These are phyloP conservation scores for Manis javanica DNA, from an alignment of 2,797 vertebrate species.

Conservation along the genomic window DNA sequence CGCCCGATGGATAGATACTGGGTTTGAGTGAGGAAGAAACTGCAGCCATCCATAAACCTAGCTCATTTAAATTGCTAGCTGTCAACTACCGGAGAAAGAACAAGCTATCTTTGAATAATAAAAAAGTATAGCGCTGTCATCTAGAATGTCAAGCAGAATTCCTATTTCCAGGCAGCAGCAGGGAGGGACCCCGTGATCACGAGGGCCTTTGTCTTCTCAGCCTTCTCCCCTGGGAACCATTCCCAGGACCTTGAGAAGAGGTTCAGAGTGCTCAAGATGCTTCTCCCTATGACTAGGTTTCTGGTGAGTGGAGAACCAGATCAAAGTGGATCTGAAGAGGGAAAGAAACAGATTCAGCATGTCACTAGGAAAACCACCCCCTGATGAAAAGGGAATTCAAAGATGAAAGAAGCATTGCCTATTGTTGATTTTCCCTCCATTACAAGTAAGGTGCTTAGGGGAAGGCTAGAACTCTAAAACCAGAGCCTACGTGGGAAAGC, in stretches of 20 bases:
- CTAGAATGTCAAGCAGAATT: conserved; percentile 50
- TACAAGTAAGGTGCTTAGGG: not conserved
- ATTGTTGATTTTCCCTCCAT: not conserved
- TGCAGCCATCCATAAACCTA: conserved; percentile 83
- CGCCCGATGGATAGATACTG: conserved; percentile 74
- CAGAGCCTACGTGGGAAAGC: not conserved
- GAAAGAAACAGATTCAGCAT: conserved; percentile 14
- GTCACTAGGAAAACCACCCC: not conserved
- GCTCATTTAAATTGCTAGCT: conserved; percentile 76
- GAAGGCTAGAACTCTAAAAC: not conserved
- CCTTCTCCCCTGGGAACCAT: not conserved
- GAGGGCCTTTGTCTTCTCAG: not conserved
- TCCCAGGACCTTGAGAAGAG: not conserved
- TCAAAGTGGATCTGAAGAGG: conserved; percentile 6
- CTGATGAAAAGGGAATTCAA: not conserved
- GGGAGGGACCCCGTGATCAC: not conserved
- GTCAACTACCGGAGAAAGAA: conserved; percentile 60
- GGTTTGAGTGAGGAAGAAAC: conserved; percentile 72
- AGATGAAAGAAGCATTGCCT: not conserved
- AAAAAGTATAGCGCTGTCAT: conserved; percentile 38
- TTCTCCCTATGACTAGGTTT: not conserved
- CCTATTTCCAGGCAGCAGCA: conserved; percentile 56
- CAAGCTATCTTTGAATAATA: conserved; percentile 66
- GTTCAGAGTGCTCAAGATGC: not conserved
- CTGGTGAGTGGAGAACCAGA: not conserved